Percentiles rank a stretch among this genome's conserved stretches.
phyloP scores from a whole-genome alignment of 2,113 vertebrate genomes.

The Elephas maximus region DNA sequence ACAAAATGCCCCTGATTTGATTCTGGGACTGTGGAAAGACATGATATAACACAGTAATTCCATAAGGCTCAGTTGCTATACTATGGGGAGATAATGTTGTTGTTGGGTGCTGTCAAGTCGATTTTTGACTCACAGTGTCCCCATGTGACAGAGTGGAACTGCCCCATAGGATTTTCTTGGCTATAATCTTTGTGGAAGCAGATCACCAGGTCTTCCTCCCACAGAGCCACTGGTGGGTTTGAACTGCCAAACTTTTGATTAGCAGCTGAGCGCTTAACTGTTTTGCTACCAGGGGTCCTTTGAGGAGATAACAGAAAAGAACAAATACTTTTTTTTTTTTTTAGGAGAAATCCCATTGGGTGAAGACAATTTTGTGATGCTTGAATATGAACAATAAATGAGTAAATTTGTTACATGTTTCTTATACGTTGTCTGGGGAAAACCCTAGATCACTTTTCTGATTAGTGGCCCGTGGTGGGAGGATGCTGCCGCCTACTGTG shows the following conservation, averaged over 20 bases:
- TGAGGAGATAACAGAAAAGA: neutral
- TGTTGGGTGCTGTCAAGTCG: neutral
- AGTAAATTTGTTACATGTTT: neutral
- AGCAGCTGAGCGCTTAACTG: neutral
- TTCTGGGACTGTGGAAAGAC: conserved; percentile 9
- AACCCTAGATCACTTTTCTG: neutral
- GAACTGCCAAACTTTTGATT: neutral
- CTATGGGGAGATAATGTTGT: neutral
- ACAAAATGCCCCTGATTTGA: neutral
- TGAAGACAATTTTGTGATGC: conserved; percentile 4
- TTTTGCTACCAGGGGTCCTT: neutral
- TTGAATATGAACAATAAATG: conserved; percentile 17
- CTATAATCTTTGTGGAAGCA: neutral
- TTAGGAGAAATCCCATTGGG: conserved; percentile 19
- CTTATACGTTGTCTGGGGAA: neutral
- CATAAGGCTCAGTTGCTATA: conserved; percentile 25
- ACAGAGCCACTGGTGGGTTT: neutral
- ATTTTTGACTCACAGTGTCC: neutral
- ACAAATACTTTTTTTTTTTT: neutral
- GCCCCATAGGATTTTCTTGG: neutral
- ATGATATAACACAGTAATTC: neutral
- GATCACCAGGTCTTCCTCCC: neutral
- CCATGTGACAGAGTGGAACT: neutral
- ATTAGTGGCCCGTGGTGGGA: neutral
- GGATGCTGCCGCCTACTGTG: neutral